Conservation (phyloP, 2,797 vertebrate genomes). For the Catamblyrhynchus diadema region DNA sequence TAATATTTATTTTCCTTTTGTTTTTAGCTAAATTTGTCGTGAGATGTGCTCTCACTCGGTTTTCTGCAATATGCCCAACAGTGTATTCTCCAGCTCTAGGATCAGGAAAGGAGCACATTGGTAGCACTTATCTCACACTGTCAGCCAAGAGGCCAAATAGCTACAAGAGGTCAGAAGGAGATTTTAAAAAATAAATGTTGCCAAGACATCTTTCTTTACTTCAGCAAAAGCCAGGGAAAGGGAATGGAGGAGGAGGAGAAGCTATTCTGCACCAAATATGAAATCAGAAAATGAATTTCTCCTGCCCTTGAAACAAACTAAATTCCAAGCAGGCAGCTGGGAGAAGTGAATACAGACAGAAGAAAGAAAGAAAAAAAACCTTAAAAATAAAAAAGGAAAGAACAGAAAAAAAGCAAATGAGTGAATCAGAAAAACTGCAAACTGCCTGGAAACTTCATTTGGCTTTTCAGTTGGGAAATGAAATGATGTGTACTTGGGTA, state of each 20-base stretch:
- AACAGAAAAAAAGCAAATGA: conserved; percentile 24
- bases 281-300: conserved; percentile 40
- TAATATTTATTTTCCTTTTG: background rate
- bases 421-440: conserved; percentile 53
- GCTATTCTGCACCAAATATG: background rate
- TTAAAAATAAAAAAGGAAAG: background rate
- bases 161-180: background rate
- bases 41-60: background rate
- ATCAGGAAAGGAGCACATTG: conserved; percentile 10
- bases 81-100: background rate
- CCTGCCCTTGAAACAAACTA: conserved; percentile 39
- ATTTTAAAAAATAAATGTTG: background rate
- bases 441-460: conserved; percentile 56
- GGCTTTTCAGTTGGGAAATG: conserved; percentile 56
- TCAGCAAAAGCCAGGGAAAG: background rate
- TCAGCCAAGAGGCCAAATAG: background rate
- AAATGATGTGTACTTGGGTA: background rate
- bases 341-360: conserved; percentile 26
- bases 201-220: background rate
- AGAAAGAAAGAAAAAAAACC: background rate
- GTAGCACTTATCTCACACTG: background rate
- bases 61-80: background rate
- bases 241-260: background rate
- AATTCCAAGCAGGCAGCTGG: conserved; percentile 60
- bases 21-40: background rate